Base-by-base conservation (phyloP, 2,113 vertebrate genomes). In the Petromus typicus region DNA sequence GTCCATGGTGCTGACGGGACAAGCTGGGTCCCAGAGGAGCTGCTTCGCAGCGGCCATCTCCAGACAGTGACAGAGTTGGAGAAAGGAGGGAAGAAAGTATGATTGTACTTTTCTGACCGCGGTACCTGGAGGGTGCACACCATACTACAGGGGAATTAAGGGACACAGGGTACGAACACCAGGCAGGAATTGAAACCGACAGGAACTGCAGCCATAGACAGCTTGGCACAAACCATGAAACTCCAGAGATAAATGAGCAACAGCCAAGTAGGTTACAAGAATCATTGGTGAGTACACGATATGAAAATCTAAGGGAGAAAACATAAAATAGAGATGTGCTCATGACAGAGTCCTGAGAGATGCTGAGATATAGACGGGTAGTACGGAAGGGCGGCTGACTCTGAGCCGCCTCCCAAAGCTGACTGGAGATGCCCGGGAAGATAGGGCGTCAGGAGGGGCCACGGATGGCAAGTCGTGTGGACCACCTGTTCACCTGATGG, bases 51-150 rank as follows among this genome's bases (percentile, higher is more conserved):
- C 12, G 37, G 20, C 7, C 67, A 27, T 27, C 34, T 57, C 56
- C 34, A 16, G 10, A 51, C n/a, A 86, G 32, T 56, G 48, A 63
- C 51, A 64, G 0, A 0, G 2, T 32, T 43, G 59, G 12, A 34
- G 11, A 40, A 86, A 45, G 0, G 66, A 84, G 12, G 17, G 30
- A 63, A 34, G 76, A 0, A 16, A 78, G 23, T 1, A 32, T 32
- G 12, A 25, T 2, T 30, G 22, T 11, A 4, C 12, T 63, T 48
- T 92, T n/a, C 67, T 71, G 1, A 48, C 25, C 7, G 43, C 6
- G n/a, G 12, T 51, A 2, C 1, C 16, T 13, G 22, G 0, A 32
- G 2, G 1, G n/a, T 2, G 30, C 25, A 7, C 0, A 9, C 3
- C 34, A 10, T 1, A 7, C 5, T 48, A 9, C 2, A 71, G 22